Evolutionary conservation across 2,113 vertebrate genomes (phyloP), one percentile per base, ranked within the genome.

Genomic region (Dasyprocta punctata): DNA sequence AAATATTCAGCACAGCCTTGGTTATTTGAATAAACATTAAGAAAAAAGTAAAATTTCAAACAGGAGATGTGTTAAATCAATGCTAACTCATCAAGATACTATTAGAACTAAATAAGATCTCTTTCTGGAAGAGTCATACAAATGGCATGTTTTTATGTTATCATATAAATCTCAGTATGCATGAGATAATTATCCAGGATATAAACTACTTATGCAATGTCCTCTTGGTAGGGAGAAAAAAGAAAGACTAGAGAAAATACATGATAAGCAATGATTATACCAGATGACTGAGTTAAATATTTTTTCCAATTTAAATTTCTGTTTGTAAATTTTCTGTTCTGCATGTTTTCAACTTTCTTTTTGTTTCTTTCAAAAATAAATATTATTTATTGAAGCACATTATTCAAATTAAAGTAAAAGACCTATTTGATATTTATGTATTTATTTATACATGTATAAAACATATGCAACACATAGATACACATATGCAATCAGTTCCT

Each of bases 121-220:
- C 28, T 61, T 60, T 91, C 69, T 60, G 7, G 41, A 92, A 92
- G 24, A 67, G 1, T 10, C 9, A 38, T 44, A 36, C 83, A 19
- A 61, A 77, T 92, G 19, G 7, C 11, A 94, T 26, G 22, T 86
- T 13, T 77, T 49, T 90, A 93, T 88, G 63, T 80, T 73, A 41
- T 58, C 38, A 93, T 63, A 14, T 54, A 89, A 92, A 26, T 61
- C 60, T 61, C 24, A 26, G 7, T 26, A 61, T 33, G 63, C 30
- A 30, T 82, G n/a, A 78, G 24, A n/a, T 88, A 87, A 94, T 94
- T 80, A 92, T 82, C 16, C 20, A 67, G n/a, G 24, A 80, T 78
- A 84, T 16, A 80, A 63, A 82, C 5, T 78, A 3, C 28, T 80
- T 44, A 3, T n/a, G 44, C 30, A 28, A 12, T 93, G 47, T 82